Evolutionary conservation across 2,797 vertebrate species (phyloP), one percentile per base, ranked within the genome.

Genomic region (Lateolabrax maculatus): DNA sequence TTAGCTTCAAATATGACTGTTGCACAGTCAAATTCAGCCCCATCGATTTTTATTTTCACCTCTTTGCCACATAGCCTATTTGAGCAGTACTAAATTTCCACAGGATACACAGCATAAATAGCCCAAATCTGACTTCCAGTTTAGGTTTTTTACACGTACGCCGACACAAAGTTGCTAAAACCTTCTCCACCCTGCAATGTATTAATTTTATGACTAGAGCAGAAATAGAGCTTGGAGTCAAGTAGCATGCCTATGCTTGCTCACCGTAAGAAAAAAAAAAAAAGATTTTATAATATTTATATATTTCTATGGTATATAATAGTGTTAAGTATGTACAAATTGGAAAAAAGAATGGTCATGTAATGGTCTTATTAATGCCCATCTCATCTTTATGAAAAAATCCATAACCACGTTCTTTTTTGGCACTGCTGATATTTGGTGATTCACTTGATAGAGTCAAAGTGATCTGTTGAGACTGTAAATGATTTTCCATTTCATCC

Each of bases 271-370:
- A 85, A 83, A 72, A 79, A 88, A 85, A 83, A 72, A 79, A 37
- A 87, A 73, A 89, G 27, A 85, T 93, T 91, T 92, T 93, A 88
- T 91, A 93, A 93, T 95, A 94, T 95, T 96, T 95, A 94, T 95
- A 95, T 95, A 95, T 95, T 95, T 96, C 93, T 95, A 95, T 91
- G 87, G 89, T 91, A 89, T 92, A 91, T 91, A 91, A 93, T 91
- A 81, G 87, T 93, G 90, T 93, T 88, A 87, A 81, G 86, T 94
- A 90, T 94, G 90, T 92, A 93, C 84, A 89, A 86, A 82, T 74
- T 88, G 80, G 78, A 84, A 80, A 69, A 31, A 66, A 68, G 75
- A 87, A 66, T 84, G 85, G 83, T 85, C 74, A 75, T 73, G 68
- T 76, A 66, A 81, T 83, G 66, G 68, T 90, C 63, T 83, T 58